Evolutionary conservation across 1,140 invertebrate species (phyloP).

Genomic region (Eciton burchellii): DNA sequence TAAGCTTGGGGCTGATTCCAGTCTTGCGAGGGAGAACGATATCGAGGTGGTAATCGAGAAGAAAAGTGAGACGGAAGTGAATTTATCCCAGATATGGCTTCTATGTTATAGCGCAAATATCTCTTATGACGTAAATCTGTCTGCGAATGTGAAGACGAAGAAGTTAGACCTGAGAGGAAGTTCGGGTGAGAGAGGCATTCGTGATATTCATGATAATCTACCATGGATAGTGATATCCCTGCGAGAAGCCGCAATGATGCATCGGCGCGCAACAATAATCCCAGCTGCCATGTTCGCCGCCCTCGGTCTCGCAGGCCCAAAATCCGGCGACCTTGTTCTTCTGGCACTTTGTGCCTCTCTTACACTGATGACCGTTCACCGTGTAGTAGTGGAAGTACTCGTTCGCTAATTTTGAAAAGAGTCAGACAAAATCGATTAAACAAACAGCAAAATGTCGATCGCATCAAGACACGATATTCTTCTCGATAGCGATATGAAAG

Average conservation of each 20-base stretch:
- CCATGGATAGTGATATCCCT: slow-evolving; percentile 92
- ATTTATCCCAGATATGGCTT: no score
- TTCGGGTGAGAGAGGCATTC: no score
- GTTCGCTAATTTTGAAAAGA: slow-evolving; percentile 67
- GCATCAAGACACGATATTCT: no score
- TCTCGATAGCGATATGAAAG: no score
- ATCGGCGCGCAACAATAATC: slow-evolving; percentile 93
- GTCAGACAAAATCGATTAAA: not conserved
- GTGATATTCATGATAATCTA: slow-evolving; percentile 77
- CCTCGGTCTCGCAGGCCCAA: slow-evolving; percentile 92
- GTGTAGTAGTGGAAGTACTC: slow-evolving; percentile 89
- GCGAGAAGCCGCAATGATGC: slow-evolving; percentile 92
- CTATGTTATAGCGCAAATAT: no score
- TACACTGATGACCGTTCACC: slow-evolving; percentile 91
- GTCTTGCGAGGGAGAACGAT: no score
- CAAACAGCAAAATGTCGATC: no score
- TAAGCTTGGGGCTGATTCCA: no score
- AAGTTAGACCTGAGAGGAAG: no score
- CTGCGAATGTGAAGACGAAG: no score
- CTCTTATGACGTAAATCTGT: no score
- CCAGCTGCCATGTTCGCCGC: slow-evolving; percentile 89
- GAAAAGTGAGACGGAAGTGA: not conserved
- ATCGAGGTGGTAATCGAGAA: not conserved
- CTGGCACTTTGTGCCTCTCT: slow-evolving; percentile 89
- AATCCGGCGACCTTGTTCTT: slow-evolving; percentile 90